Evolutionary conservation across 2,888 invertebrate species (phyloP).

Genomic region (Pseudococcus viburni): DNA sequence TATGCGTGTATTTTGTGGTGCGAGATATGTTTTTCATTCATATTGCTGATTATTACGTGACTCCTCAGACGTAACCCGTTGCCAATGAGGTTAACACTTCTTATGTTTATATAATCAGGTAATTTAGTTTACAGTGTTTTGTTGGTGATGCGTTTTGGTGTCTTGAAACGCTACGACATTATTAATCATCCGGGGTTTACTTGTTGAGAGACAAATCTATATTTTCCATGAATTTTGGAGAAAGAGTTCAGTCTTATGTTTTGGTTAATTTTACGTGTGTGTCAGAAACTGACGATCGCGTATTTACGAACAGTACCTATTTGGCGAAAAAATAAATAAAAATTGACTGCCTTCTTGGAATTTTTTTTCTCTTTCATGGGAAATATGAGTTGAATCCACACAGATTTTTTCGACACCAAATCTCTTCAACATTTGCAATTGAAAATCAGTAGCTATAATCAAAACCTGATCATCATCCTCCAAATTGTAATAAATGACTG

Average conservation of each 20-base stretch:
- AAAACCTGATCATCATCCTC: no score
- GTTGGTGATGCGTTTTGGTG: constrained; percentile 37
- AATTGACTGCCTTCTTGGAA: no score
- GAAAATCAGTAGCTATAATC: no score
- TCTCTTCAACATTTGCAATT: no score
- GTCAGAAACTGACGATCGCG: no score
- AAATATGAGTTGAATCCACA: no score
- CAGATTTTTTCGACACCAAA: no score
- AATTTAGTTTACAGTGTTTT: constrained; percentile 60
- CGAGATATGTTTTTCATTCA: constrained; percentile 61
- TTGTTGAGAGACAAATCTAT: constrained; percentile 57
- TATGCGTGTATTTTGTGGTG: neutral
- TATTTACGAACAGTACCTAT: no score
- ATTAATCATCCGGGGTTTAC: constrained; percentile 49
- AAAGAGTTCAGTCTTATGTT: neutral
- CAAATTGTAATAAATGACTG: no score
- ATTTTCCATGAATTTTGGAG: constrained; percentile 34
- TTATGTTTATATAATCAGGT: constrained; percentile 64
- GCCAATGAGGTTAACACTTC: constrained; percentile 65
- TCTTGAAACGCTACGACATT: constrained; percentile 31
- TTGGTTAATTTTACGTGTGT: no score
- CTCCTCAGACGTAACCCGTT: constrained; percentile 57
- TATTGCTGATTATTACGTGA: constrained; percentile 60
- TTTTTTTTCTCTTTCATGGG: no score
- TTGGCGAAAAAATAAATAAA: no score